These are phyloP conservation scores for Drosophila anomelani DNA, from an alignment of 2,888 invertebrate species.

Conservation along the genomic window DNA sequence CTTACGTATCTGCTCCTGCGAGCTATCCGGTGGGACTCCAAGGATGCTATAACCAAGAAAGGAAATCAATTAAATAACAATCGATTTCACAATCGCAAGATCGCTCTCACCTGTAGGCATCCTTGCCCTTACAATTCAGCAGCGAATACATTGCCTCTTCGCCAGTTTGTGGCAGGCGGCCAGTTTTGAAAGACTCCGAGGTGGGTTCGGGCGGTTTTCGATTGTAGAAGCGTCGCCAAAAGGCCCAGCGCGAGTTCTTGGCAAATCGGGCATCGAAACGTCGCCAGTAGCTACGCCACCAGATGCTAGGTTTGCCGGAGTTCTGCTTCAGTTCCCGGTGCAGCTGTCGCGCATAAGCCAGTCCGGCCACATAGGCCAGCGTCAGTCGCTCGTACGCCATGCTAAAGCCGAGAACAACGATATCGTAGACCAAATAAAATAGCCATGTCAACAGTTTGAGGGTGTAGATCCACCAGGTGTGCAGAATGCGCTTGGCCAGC, in stretches of 20 bases:
- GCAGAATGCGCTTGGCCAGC: constrained; percentile 84
- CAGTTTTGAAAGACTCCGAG: constrained; percentile 82
- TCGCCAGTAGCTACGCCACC: constrained; percentile 82
- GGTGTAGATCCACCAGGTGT: constrained; percentile 87
- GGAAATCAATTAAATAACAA: not conserved
- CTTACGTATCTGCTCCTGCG: constrained; percentile 96
- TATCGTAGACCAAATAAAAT: constrained; percentile 91
- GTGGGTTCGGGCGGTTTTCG: constrained; percentile 83
- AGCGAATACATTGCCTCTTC: constrained; percentile 98
- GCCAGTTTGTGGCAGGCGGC: constrained; percentile 92
- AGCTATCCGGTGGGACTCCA: constrained; percentile 94
- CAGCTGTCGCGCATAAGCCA: constrained; percentile 77
- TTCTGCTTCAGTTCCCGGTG: constrained; percentile 83
- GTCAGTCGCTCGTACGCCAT: constrained; percentile 82
- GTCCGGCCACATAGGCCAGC: constrained; percentile 68
- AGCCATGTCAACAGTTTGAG: constrained; percentile 91
- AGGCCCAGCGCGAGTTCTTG: constrained; percentile 83
- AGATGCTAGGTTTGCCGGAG: constrained; percentile 83
- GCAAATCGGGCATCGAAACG: constrained; percentile 82
- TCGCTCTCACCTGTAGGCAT: constrained; percentile 92
- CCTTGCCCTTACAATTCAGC: constrained; percentile 96
- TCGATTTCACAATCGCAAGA: fast-evolving
- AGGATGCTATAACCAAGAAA: constrained; percentile 88
- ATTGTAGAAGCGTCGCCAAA: constrained; percentile 84
- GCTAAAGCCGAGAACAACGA: constrained; percentile 89